A percentile compares a stretch with the other conserved stretches of the same genome.
Conservation (phyloP, 1,140 invertebrate genomes). For the Mylabris phalerata region DNA sequence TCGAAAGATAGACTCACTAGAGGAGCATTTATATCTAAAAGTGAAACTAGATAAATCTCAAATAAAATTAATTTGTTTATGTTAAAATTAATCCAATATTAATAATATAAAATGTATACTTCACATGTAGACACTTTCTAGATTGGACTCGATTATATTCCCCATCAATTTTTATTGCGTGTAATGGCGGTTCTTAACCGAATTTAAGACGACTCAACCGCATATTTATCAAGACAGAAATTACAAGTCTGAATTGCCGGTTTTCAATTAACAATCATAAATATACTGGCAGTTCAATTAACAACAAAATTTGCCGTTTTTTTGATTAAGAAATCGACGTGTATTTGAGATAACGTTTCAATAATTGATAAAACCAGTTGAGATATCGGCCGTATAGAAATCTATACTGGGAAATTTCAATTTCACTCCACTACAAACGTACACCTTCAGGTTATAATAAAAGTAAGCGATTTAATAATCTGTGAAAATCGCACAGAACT, state of each 20-base stretch:
- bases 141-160: constrained; percentile 5
- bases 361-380: no score
- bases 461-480: not conserved
- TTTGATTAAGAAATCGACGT: no score
- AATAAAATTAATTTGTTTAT: no score
- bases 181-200: constrained; percentile 9
- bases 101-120: no score
- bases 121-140: constrained; percentile 6
- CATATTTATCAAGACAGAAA: constrained; percentile 11
- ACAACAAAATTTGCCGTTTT: no score
- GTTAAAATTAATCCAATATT: no score
- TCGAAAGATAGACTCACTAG: no score
- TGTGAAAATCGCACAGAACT: constrained; percentile 12
- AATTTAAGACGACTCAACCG: constrained; percentile 8
- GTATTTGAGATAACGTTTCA: no score
- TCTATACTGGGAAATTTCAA: constrained; percentile 4
- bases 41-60: no score
- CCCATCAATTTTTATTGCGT: constrained; percentile 6
- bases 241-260: constrained; percentile 10
- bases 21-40: no score
- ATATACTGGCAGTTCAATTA: no score
- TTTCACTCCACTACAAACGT: constrained; percentile 2
- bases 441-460: constrained; percentile 1
- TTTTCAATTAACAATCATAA: constrained; percentile 6
- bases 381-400: no score